Base-by-base conservation (phyloP, 2,797 vertebrate genomes). In the Trichosurus vulpecula region DNA sequence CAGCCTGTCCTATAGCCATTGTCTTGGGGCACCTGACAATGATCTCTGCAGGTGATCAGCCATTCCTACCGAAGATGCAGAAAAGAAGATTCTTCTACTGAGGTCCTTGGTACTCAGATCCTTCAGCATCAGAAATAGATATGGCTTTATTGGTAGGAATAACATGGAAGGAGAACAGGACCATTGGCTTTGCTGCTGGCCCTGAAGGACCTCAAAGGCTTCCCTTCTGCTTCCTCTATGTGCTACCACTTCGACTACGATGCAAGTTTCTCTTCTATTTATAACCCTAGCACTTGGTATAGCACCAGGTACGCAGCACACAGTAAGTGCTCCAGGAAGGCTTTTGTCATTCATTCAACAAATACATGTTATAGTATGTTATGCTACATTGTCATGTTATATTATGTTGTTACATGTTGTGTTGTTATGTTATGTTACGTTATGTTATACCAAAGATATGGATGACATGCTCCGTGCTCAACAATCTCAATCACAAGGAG, bases 191-290 rank as follows among this genome's bases (percentile, higher is more conserved):
- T 74, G 66, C 35, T 41, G n/a, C 35, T 41, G n/a, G 16, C 16
- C 30, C 57, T 3, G 10, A n/a, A 35, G 57, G 11, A 13, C 2
- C 66, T 0, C 16, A 2, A 5, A n/a, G 35, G 0, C n/a, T 41
- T 74, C n/a, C n/a, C n/a, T n/a, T 22, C 66, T 41, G 66, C 66
- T n/a, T 41, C n/a, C 13, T 41, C 66, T 8, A 41, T 13, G 16
- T 8, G 61, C 12, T 16, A 2, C 5, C 66, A 8, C 66, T 61
- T 66, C 19, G n/a, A n/a, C 19, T 0, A n/a, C 6, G n/a, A 41
- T 19, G 58, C 3, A 13, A n/a, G 5, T n/a, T n/a, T 35, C 61
- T 66, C 16, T 19, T 19, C 35, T n/a, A 66, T 19, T 66, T 66
- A n/a, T 35, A n/a, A 3, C 5, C 14, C 14, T 16, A n/a, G n/a